Percentiles rank a stretch among this genome's conserved stretches.
Evolutionary conservation across 1,140 invertebrate species (phyloP).

Genomic region (Diuraphis noxia): DNA sequence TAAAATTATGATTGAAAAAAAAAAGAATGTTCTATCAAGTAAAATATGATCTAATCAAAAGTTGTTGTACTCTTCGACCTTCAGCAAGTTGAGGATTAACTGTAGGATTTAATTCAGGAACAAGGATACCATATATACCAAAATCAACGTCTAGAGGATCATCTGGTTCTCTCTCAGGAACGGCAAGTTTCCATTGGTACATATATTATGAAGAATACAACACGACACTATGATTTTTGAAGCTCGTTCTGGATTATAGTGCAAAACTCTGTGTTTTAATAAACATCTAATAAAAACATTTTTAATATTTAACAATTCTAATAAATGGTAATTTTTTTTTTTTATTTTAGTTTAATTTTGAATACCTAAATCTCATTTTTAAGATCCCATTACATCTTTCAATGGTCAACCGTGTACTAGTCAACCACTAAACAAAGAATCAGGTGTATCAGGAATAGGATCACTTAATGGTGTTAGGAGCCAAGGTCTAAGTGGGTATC

Average conservation of each 20-base stretch:
- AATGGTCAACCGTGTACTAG: background rate
- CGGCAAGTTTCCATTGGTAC: too few relatives aligned
- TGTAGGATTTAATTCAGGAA: background rate
- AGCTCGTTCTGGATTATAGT: too few relatives aligned
- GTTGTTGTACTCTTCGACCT: background rate
- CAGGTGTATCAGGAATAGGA: background rate
- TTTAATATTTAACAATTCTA: background rate
- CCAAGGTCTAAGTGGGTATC: background rate
- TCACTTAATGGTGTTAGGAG: background rate
- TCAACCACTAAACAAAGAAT: background rate
- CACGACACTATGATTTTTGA: too few relatives aligned
- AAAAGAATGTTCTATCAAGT: too few relatives aligned
- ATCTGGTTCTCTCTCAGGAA: background rate
- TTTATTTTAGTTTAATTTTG: background rate
- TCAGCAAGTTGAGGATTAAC: too few relatives aligned
- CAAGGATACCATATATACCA: background rate
- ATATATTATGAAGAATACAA: too few relatives aligned
- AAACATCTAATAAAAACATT: background rate
- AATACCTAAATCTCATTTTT: background rate
- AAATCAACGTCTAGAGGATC: too few relatives aligned
- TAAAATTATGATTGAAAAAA: too few relatives aligned
- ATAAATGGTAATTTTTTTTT: too few relatives aligned
- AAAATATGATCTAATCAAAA: background rate
- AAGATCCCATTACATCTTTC: background rate
- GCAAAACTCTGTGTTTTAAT: background rate